Evolutionary conservation across 2,888 invertebrate species (phyloP).

Genomic region (Mamestra brassicae): DNA sequence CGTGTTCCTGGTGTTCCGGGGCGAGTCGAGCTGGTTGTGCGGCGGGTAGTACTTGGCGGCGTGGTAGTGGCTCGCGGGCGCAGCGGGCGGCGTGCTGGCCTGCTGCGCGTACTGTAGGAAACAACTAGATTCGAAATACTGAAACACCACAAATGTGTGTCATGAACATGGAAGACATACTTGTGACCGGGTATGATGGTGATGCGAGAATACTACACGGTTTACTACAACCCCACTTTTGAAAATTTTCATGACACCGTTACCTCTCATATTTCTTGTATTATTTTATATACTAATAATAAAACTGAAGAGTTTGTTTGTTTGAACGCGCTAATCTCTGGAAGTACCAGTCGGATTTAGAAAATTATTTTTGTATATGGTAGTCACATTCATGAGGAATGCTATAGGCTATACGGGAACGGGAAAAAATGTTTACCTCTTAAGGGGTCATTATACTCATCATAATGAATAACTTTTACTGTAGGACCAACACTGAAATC

Average conservation of each 20-base stretch:
- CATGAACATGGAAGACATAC: conserved; percentile 40
- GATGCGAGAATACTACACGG: conserved; percentile 21
- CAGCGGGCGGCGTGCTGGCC: conserved; percentile 92
- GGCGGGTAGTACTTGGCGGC: conserved; percentile 91
- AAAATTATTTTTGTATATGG: too few species aligned
- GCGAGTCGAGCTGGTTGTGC: conserved; percentile 92
- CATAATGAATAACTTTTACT: too few species aligned
- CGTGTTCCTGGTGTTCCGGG: conserved; percentile 84
- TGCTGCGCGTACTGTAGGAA: conserved; percentile 89
- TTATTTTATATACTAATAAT: too few species aligned
- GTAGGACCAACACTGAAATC: too few species aligned
- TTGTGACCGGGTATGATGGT: conserved; percentile 14
- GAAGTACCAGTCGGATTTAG: too few species aligned
- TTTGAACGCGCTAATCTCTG: too few species aligned
- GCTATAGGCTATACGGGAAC: too few species aligned
- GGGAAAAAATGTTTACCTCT: too few species aligned
- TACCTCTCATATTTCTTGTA: not conserved
- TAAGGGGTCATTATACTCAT: too few species aligned
- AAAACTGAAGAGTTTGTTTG: too few species aligned
- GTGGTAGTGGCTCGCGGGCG: conserved; percentile 83
- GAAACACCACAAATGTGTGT: conserved; percentile 51
- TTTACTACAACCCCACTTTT: not conserved
- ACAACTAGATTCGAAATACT: conserved; percentile 58
- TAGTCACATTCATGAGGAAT: too few species aligned
- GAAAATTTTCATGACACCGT: conserved; percentile 34